A percentile compares a stretch with the other conserved stretches of the same genome.
phyloP scores from a whole-genome alignment of 1,140 invertebrate genomes.

The Danaus melanippus region DNA sequence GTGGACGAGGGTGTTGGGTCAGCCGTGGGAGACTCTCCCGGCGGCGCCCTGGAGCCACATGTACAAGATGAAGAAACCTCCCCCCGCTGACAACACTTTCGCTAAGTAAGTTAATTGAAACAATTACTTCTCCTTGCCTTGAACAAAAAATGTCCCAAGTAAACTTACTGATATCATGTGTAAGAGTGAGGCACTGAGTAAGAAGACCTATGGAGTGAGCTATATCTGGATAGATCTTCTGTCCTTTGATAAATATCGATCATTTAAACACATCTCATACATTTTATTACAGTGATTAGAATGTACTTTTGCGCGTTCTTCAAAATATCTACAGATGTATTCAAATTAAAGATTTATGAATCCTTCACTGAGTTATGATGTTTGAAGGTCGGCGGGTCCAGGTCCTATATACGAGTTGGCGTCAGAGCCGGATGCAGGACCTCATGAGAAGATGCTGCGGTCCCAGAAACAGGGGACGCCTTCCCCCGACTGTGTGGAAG shows the following conservation, averaged over 20 bases:
- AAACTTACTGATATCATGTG: too few relatives aligned
- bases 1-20: slow-evolving; percentile 57
- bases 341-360: background rate
- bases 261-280: too few relatives aligned
- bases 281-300: too few relatives aligned
- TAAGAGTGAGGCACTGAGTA: too few relatives aligned
- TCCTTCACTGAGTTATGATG: background rate
- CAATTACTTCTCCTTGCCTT: too few relatives aligned
- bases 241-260: too few relatives aligned
- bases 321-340: too few relatives aligned
- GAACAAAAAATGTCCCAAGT: too few relatives aligned
- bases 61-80: slow-evolving; percentile 66
- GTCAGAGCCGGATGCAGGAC: slow-evolving; percentile 16
- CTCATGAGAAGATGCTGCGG: slow-evolving; percentile 29
- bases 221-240: too few relatives aligned
- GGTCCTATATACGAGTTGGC: slow-evolving; percentile 49
- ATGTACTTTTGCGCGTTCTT: too few relatives aligned
- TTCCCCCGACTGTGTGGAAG: slow-evolving; percentile 29
- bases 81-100: slow-evolving; percentile 35
- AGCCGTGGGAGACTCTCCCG: slow-evolving; percentile 58
- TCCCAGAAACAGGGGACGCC: slow-evolving; percentile 27
- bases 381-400: slow-evolving; percentile 16
- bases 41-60: slow-evolving; percentile 64
- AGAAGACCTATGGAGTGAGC: too few relatives aligned
- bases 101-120: slow-evolving; percentile 33